Percentiles rank a stretch among this genome's conserved stretches.
phyloP scores from a whole-genome alignment of 2,888 invertebrate genomes.

The Chloroclystis v-ata region DNA sequence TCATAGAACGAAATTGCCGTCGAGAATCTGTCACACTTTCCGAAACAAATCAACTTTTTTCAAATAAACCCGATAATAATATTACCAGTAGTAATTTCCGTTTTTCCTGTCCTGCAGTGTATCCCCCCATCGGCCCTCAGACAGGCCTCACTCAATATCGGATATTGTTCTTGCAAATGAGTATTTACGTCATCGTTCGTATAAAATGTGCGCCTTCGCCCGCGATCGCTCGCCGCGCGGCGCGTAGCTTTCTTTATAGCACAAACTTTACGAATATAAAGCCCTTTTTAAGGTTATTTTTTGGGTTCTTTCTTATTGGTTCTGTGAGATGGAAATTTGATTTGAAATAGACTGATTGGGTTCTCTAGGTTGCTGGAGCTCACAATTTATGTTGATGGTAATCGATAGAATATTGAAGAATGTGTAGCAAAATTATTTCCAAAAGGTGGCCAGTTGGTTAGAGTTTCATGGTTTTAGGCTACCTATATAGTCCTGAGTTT shows the following conservation, averaged over 20 bases:
- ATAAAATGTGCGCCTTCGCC: conserved; percentile 60
- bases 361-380: neutral
- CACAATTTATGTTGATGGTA: neutral
- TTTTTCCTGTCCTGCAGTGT: conserved; percentile 36
- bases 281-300: conserved; percentile 37
- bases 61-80: no score
- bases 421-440: no score
- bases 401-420: neutral
- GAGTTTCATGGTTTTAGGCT: no score
- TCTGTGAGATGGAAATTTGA: conserved; percentile 24
- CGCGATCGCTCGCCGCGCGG: conserved; percentile 43
- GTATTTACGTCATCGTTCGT: conserved; percentile 76
- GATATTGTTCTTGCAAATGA: conserved; percentile 77
- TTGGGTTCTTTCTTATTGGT: conserved; percentile 30
- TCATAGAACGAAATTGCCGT: no score
- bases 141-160: conserved; percentile 78
- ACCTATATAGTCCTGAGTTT: no score
- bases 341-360: conserved; percentile 22
- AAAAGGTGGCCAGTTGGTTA: no score
- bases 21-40: no score
- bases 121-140: conserved; percentile 47
- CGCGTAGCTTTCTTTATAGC: conserved; percentile 37
- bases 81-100: no score
- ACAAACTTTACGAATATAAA: conserved; percentile 35
- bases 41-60: no score